A percentile compares a stretch with the other conserved stretches of the same genome.
phyloP scores from a whole-genome alignment of 2,113 vertebrate species.

The Brachyhypopomus gauderio region DNA sequence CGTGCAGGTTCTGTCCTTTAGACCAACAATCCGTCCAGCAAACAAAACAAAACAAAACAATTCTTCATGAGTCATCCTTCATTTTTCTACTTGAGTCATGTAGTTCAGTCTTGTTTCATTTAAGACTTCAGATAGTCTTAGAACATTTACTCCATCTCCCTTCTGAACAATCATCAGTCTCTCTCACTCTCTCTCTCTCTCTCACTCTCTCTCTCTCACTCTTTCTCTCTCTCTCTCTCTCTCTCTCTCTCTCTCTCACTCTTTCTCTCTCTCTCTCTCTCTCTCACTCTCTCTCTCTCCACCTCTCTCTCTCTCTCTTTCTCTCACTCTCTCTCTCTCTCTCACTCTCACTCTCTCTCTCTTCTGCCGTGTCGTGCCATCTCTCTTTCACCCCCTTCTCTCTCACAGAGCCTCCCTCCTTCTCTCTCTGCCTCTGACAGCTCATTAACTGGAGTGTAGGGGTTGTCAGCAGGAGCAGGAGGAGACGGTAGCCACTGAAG shows the following conservation, averaged over 20 bases:
- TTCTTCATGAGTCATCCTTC: neutral
- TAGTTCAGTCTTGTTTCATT: neutral
- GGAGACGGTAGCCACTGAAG: neutral
- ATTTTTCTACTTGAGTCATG: constrained; percentile 18
- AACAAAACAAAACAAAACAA: neutral
- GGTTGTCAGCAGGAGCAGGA: constrained; percentile 13
- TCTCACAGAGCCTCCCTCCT: neutral
- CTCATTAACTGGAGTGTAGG: constrained; percentile 38
- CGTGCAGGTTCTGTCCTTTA: neutral
- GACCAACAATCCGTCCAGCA: neutral
- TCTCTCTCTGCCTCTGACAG: constrained; percentile 19
- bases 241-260: neutral
- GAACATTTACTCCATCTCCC: neutral
- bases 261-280: neutral
- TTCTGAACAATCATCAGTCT: neutral
- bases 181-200: constrained; percentile 25
- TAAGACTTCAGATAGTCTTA: neutral
- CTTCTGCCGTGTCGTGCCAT: neutral
- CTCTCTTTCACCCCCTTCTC: neutral
- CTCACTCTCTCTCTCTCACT: neutral
- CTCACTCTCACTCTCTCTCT: constrained; percentile 5
- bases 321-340: neutral
- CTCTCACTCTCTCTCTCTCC: neutral
- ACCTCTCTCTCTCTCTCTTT: neutral
- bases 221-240: neutral